These are phyloP conservation scores for Scylla paramamosain DNA, from an alignment of 1,140 invertebrate genomes.

Conservation along the genomic window DNA sequence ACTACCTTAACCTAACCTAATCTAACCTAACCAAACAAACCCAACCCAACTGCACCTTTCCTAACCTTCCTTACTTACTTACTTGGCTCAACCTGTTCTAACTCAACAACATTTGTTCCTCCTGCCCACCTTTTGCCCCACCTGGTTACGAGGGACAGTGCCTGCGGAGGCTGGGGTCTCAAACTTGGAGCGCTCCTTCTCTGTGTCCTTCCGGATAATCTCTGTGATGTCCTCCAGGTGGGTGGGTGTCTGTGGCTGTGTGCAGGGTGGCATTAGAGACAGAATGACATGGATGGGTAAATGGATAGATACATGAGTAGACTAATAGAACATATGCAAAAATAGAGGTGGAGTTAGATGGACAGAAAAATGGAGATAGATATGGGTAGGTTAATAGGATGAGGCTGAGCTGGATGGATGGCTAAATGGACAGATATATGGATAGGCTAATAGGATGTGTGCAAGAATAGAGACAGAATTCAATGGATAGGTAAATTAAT, in stretches of 20 bases:
- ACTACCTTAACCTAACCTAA: no score
- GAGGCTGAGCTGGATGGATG: background rate
- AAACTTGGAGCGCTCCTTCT: slow-evolving; percentile 70
- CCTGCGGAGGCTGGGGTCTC: slow-evolving; percentile 68
- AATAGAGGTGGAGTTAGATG: no score
- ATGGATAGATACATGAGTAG: background rate
- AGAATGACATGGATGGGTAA: background rate
- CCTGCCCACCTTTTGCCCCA: background rate
- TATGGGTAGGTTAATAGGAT: no score
- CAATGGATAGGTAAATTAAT: no score
- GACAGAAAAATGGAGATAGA: no score
- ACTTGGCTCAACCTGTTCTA: background rate
- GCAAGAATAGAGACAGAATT: no score
- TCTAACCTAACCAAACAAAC: no score
- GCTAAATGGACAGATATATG: background rate
- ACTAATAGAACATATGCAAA: background rate
- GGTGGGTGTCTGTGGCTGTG: slow-evolving; percentile 86
- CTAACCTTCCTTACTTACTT: no score
- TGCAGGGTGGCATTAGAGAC: background rate
- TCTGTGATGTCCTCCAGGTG: slow-evolving; percentile 92
- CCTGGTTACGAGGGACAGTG: slow-evolving; percentile 62
- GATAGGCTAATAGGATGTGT: background rate
- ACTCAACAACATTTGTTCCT: background rate
- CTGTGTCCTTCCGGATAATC: slow-evolving; percentile 89
- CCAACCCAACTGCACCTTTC: no score